Conservation (phyloP, 2,797 vertebrate species). For the Valencia hispanica region DNA sequence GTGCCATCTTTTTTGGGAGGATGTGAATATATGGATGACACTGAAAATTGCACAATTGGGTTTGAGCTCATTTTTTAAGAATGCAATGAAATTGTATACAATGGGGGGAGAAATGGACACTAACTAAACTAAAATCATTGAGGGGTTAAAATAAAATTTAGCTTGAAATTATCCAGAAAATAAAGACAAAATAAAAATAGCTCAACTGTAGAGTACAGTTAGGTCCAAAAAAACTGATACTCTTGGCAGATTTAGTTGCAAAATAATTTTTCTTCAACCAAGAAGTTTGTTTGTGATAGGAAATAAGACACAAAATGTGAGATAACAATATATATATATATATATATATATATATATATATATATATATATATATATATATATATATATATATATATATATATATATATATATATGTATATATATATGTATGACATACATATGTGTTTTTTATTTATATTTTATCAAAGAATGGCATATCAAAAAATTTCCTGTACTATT, state of each 20-base stretch:
- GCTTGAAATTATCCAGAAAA: neutral
- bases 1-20: slow-evolving; percentile 37
- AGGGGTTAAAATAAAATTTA: neutral
- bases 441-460: neutral
- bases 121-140: neutral
- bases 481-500: neutral
- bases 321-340: no score
- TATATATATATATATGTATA: no score
- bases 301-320: neutral
- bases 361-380: no score
- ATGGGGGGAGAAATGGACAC: slow-evolving; percentile 3
- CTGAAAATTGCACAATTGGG: slow-evolving; percentile 50
- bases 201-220: neutral
- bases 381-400: no score
- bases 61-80: slow-evolving; percentile 39
- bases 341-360: no score
- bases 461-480: neutral
- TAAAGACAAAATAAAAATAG: neutral
- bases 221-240: neutral
- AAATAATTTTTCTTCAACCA: neutral
- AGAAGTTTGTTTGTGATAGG: neutral
- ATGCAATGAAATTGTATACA: slow-evolving; percentile 29
- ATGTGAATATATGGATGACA: slow-evolving; percentile 67
- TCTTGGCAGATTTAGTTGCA: neutral
- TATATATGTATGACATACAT: neutral